phyloP scores from a whole-genome alignment of 2,113 vertebrate species.

The Phaetusa simplex region DNA sequence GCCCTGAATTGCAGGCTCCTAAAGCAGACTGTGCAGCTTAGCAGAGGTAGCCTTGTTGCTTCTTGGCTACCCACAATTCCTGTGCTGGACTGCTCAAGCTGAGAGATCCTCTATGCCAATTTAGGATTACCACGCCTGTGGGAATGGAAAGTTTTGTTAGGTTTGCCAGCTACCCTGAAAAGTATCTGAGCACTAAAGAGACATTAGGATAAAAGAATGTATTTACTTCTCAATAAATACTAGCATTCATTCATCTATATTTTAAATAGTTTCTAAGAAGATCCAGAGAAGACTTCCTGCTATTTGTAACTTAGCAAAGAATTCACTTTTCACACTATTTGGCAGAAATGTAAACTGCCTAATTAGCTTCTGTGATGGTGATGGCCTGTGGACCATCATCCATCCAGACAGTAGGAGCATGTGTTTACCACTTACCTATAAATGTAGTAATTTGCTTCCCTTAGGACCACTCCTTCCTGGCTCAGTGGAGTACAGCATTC shows the following conservation, averaged over 20 bases:
- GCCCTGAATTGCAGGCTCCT: neutral
- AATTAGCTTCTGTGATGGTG: neutral
- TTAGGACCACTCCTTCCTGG: neutral
- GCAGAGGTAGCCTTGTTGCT: neutral
- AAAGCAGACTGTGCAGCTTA: neutral
- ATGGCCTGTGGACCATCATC: neutral
- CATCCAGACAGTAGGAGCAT: neutral
- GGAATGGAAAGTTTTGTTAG: neutral
- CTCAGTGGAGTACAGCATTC: neutral
- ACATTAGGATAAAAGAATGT: neutral
- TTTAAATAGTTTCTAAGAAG: neutral
- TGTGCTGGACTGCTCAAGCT: neutral
- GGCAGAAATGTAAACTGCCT: neutral
- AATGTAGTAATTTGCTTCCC: neutral
- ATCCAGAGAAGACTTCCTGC: neutral
- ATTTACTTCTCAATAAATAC: neutral
- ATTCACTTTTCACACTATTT: neutral
- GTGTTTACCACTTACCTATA: neutral
- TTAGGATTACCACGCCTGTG: neutral
- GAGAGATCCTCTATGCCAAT: neutral
- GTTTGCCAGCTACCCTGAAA: neutral
- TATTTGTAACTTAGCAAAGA: neutral
- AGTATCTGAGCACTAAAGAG: neutral
- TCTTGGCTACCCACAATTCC: neutral
- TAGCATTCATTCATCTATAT: neutral